Base-by-base conservation (phyloP, 2,797 vertebrate genomes). In the Nannoperca obscura region DNA sequence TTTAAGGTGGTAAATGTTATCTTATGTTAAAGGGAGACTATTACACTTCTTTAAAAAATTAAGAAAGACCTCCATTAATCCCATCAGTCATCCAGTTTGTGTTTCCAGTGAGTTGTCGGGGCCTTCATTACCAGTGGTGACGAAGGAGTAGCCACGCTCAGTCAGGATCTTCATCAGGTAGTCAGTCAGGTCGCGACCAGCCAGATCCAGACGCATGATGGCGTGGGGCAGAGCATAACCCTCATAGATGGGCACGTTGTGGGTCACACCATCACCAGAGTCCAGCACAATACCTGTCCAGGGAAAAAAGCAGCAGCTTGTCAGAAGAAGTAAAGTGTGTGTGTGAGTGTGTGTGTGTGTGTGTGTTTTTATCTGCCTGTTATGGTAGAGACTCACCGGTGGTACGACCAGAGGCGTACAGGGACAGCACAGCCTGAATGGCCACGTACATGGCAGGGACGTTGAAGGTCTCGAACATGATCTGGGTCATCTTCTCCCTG, bases 101-200 rank as follows among this genome's bases (percentile, higher is more conserved):
- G 1, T 0, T 32, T 38, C 22, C 14, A 40, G 7, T n/a, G 14
- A 54, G 8, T 1, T 24, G 34, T 46, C 54, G 11, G 13, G 46
- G 15, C 0, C 9, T 4, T 63, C 2, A 81, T 80, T 94, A 98
- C 98, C 98, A 7, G 98, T 99, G 83, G 98, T 99, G 87, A 98
- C 97, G 0, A 99, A 99, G 50, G 96, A 97, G 91, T 99, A 99
- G 89, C 98, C 98, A 80, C 98, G 96, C 93, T 99, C 98, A 0
- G 98, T 99, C 89, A 99, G 96, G 93, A 99, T 99, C 94, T 99
- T 99, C 98, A 99, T 99, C 95, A 99, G 96, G 96, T 99, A 99
- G 96, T 99, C 98, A 0, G 98, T 99, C 89, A 99, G 95, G 90
- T 99, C 98, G 0, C 98, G 97, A 80, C 98, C 98, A 0, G 98